Conservation (phyloP, 2,113 vertebrate genomes). For the Trichomycterus rosablanca region DNA sequence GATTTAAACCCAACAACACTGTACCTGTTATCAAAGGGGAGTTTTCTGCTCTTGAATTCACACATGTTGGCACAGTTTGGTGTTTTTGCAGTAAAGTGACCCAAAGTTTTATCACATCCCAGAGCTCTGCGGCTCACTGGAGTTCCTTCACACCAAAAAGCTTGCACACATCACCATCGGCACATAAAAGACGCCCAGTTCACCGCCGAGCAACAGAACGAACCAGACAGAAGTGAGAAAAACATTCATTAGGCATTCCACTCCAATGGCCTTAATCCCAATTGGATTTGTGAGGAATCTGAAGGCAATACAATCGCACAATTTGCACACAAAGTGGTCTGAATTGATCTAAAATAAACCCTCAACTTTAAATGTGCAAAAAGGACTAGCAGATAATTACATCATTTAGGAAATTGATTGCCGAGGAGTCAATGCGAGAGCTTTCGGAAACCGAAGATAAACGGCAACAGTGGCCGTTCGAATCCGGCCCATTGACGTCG, state of each 20-base stretch:
- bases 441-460: constrained; percentile 82
- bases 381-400: constrained; percentile 79
- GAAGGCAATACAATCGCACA: constrained; percentile 78
- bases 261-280: constrained; percentile 64
- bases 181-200: constrained; percentile 62
- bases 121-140: too few species aligned
- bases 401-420: constrained; percentile 90
- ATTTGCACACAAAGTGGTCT: constrained; percentile 83
- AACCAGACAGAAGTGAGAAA: constrained; percentile 19
- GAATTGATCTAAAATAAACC: constrained; percentile 86
- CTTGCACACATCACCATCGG: too few species aligned
- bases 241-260: constrained; percentile 70
- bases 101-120: too few species aligned
- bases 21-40: too few species aligned
- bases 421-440: constrained; percentile 79
- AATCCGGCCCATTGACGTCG: constrained; percentile 64
- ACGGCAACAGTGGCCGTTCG: constrained; percentile 75
- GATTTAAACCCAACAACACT: too few species aligned
- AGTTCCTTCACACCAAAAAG: too few species aligned
- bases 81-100: too few species aligned
- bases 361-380: constrained; percentile 81
- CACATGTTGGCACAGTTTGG: too few species aligned
- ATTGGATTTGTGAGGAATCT: constrained; percentile 81
- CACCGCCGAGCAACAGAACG: constrained; percentile 32
- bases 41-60: too few species aligned